phyloP scores from a whole-genome alignment of 1,140 invertebrate genomes.

The Cydia pomonella region DNA sequence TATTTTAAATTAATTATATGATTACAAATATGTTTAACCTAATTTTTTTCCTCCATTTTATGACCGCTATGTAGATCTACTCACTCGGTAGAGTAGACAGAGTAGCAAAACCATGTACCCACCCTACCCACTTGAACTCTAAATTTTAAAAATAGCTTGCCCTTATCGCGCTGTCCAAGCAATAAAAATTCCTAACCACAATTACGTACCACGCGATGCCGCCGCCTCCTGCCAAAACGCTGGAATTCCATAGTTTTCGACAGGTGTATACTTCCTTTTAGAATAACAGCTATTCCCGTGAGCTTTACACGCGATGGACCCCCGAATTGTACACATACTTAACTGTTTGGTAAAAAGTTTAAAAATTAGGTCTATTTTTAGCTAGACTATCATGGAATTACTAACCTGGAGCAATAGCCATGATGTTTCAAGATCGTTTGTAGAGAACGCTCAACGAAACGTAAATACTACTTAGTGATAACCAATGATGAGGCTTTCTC shows the following conservation, averaged over 20 bases:
- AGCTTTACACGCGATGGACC: conserved; percentile 8
- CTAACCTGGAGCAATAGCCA: no score
- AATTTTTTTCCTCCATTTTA: no score
- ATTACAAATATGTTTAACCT: no score
- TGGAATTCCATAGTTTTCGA: not conserved
- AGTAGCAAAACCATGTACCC: not conserved
- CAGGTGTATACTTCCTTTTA: not conserved
- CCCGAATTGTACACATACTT: not conserved
- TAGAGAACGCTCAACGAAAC: no score
- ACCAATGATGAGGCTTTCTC: no score
- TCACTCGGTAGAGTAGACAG: no score
- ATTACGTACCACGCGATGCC: conserved; percentile 12
- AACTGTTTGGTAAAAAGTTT: not conserved
- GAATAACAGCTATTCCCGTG: not conserved
- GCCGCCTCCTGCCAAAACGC: not conserved
- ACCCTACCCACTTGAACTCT: not conserved
- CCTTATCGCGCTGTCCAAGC: conserved; percentile 19
- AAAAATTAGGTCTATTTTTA: not conserved
- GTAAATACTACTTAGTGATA: no score
- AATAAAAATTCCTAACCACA: conserved; percentile 26
- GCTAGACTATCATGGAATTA: not conserved
- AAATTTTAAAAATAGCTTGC: not conserved
- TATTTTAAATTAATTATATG: no score
- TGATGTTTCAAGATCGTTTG: no score
- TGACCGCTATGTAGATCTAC: no score